Evolutionary conservation across 2,888 invertebrate species (phyloP).

Genomic region (Drosophila maculinotata): DNA sequence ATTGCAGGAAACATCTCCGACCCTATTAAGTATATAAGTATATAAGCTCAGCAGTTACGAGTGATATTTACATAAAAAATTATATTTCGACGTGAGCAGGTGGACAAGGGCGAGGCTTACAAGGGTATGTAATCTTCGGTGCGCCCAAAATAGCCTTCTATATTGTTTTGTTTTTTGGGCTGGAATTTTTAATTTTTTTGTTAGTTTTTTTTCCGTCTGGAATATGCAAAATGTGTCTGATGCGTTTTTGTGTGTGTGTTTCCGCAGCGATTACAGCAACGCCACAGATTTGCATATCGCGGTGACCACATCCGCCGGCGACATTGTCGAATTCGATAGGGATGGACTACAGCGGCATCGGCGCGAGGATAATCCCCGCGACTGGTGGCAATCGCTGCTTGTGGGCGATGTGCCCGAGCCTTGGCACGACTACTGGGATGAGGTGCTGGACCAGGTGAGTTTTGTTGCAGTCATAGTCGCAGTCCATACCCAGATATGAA

Average conservation of each 20-base stretch:
- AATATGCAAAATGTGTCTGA: slow-evolving; percentile 55
- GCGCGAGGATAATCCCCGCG: slow-evolving; percentile 81
- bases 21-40: no score
- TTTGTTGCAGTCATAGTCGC: not conserved
- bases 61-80: no score
- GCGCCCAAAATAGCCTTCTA: no score
- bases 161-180: slow-evolving; percentile 11
- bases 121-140: not conserved
- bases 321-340: slow-evolving; percentile 93
- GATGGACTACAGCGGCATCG: slow-evolving; percentile 88
- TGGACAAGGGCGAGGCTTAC: no score
- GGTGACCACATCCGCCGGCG: slow-evolving; percentile 92
- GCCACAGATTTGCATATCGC: slow-evolving; percentile 95
- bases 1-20: no score
- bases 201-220: slow-evolving; percentile 3
- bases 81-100: no score
- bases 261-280: slow-evolving; percentile 91
- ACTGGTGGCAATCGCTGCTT: slow-evolving; percentile 90
- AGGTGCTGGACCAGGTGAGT: slow-evolving; percentile 87
- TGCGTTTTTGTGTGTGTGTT: slow-evolving; percentile 52
- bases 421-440: slow-evolving; percentile 90
- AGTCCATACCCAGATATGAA: not conserved
- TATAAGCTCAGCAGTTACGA: no score
- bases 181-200: slow-evolving; percentile 1
- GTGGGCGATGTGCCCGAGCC: slow-evolving; percentile 89